Percentiles rank a stretch among this genome's conserved stretches.
phyloP scores from a whole-genome alignment of 2,888 invertebrate species.

The Neria commutata region DNA sequence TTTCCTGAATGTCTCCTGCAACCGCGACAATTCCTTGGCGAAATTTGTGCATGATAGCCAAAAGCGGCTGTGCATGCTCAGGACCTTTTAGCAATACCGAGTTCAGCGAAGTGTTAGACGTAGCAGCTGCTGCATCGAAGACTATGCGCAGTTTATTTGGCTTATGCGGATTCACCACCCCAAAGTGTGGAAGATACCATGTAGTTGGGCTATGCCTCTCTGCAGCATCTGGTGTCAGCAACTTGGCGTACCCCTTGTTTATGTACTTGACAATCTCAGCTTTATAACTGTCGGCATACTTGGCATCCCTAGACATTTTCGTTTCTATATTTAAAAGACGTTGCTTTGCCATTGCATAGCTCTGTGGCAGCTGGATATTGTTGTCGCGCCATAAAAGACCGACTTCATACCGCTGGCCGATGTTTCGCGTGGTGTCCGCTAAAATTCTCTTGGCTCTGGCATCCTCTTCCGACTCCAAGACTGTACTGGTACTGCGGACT shows the following conservation, averaged over 20 bases:
- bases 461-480: slow-evolving; percentile 13
- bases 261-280: slow-evolving; percentile 11
- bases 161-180: slow-evolving; percentile 40
- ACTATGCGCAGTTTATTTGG: slow-evolving; percentile 40
- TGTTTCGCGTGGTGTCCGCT: background rate
- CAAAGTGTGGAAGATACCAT: slow-evolving; percentile 46
- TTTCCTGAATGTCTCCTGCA: slow-evolving; percentile 18
- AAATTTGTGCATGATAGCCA: slow-evolving; percentile 16
- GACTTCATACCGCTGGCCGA: background rate
- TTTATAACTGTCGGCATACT: slow-evolving; percentile 15
- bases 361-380: background rate
- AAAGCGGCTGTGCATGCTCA: slow-evolving; percentile 30
- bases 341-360: slow-evolving; percentile 19
- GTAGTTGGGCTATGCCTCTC: slow-evolving; percentile 11
- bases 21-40: slow-evolving; percentile 14
- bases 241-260: slow-evolving; percentile 29
- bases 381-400: background rate
- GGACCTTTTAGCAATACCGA: slow-evolving; percentile 40
- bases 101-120: slow-evolving; percentile 38
- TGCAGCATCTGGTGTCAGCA: slow-evolving; percentile 24
- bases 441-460: slow-evolving; percentile 3
- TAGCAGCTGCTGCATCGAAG: slow-evolving; percentile 45
- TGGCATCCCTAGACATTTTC: slow-evolving; percentile 19
- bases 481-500: background rate
- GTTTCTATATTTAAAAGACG: slow-evolving; percentile 26